Percentiles rank a stretch among this genome's conserved stretches.
Evolutionary conservation across 1,140 invertebrate species (phyloP).

Genomic region (Neodiprion lecontei): DNA sequence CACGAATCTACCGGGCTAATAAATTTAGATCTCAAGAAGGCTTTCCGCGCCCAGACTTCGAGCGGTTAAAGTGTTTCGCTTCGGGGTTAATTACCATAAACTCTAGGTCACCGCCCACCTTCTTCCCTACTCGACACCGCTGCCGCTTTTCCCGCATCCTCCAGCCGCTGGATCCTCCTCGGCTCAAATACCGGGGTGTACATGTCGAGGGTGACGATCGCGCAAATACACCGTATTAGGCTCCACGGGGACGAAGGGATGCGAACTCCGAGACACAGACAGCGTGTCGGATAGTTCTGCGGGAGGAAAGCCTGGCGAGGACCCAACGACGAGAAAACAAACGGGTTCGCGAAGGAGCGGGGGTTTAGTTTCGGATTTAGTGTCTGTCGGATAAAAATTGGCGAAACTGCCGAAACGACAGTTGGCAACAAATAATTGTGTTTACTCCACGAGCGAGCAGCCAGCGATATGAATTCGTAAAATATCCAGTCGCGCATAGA

Average conservation of each 20-base stretch:
- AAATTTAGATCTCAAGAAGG: not conserved
- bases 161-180: too few relatives aligned
- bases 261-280: not conserved
- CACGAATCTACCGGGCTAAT: not conserved
- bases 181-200: too few relatives aligned
- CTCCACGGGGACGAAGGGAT: not conserved
- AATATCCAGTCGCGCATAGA: not conserved
- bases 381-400: not conserved
- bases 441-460: not conserved
- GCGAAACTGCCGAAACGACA: not conserved
- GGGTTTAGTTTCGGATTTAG: not conserved
- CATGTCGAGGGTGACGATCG: not conserved
- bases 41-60: not conserved
- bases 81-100: conserved; percentile 1
- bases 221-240: not conserved
- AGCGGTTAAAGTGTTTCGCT: not conserved
- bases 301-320: not conserved
- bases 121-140: not conserved
- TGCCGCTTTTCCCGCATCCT: not conserved
- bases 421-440: conserved; percentile 3
- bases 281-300: not conserved
- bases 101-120: not conserved
- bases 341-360: not conserved
- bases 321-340: not conserved
- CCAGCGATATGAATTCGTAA: not conserved